Percentiles rank a stretch among this genome's conserved stretches.
These are phyloP conservation scores for Trachythela sp. DNA, from an alignment of 64 coral and sea anemone genomes.

Conservation along the genomic window DNA sequence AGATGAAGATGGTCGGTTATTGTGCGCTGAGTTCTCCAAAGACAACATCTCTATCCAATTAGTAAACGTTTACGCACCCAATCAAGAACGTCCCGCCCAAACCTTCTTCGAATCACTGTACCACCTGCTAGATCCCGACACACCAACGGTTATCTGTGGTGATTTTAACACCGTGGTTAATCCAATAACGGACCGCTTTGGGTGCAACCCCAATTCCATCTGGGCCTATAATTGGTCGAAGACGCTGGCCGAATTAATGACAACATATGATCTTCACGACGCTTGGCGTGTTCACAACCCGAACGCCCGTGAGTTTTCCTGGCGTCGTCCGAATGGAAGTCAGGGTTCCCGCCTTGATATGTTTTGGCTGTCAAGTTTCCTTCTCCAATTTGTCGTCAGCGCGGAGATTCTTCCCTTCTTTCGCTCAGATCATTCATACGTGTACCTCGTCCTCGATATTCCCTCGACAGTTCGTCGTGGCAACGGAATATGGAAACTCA, in stretches of 20 bases:
- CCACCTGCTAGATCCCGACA: background rate
- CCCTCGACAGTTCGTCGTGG: background rate
- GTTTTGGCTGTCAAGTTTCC: background rate
- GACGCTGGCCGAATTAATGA: background rate
- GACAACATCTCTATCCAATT: no score
- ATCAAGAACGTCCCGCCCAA: no score
- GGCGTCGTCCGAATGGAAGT: background rate
- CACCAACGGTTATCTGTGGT: constrained; percentile 38
- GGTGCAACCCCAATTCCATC: background rate
- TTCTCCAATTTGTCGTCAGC: background rate
- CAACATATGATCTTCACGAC: background rate
- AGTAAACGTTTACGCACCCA: no score
- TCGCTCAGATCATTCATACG: background rate
- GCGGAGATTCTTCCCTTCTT: background rate
- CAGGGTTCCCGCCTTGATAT: background rate
- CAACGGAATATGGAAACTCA: background rate
- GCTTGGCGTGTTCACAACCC: background rate
- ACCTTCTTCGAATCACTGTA: background rate
- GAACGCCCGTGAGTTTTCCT: background rate
- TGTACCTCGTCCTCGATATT: background rate
- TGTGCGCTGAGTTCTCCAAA: no score
- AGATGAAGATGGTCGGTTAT: no score
- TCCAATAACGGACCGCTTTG: background rate
- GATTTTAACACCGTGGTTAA: constrained; percentile 61
- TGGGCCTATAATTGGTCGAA: background rate